Conservation (phyloP, 1,140 invertebrate species). For the Zaprionus lachaisei region DNA sequence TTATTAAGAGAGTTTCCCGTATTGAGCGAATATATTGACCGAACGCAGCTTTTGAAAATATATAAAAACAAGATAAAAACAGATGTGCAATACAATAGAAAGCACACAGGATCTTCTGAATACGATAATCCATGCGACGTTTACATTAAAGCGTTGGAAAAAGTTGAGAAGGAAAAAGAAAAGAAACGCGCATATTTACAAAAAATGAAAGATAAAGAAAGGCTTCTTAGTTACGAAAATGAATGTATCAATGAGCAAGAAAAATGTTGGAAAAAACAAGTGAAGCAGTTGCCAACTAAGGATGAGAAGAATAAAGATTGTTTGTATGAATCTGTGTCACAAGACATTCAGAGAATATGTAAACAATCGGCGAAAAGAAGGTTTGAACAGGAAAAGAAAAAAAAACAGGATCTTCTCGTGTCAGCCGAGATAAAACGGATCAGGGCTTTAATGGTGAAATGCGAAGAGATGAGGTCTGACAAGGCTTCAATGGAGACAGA, state of each 20-base stretch:
- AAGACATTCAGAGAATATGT: conserved; percentile 7
- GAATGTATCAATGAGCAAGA: conserved; percentile 14
- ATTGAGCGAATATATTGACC: not conserved
- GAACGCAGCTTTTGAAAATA: not conserved
- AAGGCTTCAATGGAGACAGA: too few species aligned
- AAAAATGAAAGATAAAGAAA: not conserved
- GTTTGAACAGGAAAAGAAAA: not conserved
- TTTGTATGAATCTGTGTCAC: not conserved
- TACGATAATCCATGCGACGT: conserved; percentile 2
- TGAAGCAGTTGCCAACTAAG: not conserved
- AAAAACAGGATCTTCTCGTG: too few species aligned
- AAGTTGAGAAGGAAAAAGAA: not conserved
- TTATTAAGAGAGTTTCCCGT: not conserved
- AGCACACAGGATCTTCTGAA: not conserved
- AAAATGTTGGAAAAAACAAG: not conserved
- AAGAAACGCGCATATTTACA: not conserved
- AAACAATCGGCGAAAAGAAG: not conserved
- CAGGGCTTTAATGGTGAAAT: too few species aligned
- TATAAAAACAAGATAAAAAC: not conserved
- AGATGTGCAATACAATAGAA: not conserved
- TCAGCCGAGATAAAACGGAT: too few species aligned
- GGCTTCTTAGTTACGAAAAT: not conserved
- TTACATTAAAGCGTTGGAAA: not conserved
- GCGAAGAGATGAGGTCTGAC: too few species aligned
- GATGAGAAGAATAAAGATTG: not conserved